Evolutionary conservation across 2,113 vertebrate genomes (phyloP), one percentile per base, ranked within the genome.

Genomic region (Xiphophorus hellerii): DNA sequence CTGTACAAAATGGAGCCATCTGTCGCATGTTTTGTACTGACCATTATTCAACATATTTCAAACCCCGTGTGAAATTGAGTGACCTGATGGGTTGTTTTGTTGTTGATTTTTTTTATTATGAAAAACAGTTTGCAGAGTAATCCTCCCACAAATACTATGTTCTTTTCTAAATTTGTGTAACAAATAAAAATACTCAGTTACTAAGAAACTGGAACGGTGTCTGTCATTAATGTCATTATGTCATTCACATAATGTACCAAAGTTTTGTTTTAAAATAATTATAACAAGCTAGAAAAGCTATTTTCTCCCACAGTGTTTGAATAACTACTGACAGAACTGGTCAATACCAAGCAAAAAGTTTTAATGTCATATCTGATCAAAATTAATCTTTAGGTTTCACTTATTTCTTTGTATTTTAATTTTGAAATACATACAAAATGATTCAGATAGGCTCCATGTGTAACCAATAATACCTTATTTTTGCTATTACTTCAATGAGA

Each of bases 371-470:
- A 48, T 64, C 20, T 33, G 9, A 64, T 33, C 62, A 17, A 64
- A 64, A 25, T 7, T 12, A 25, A 35, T 3, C 14, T 48, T 48
- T 20, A 48, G 5, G 17, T 17, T 48, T 48, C 44, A 48, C 42
- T 44, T 48, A 48, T 48, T 33, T 20, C 17, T 33, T 8, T 33
- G 33, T 0, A 12, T 33, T 33, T 64, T 35, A 22, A 33, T 33
- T 20, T 54, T 9, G 2, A n/a, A 69, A 44, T 54, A 22, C 22
- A 71, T 5, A 80, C 17, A 6, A 58, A 39, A 64, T 74, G n/a
- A 63, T 88, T 89, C 85, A 91, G 73, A 88, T 90, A 88, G 84
- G 90, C 87, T 87, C 86, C 84, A 73, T 76, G 78, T 31, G 74
- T 74, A 64, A 69, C 70, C 29, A 81, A 83, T 70, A 85, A 66